Percentiles rank a stretch among this genome's conserved stretches.
phyloP scores from a whole-genome alignment of 2,888 invertebrate genomes.

The Macrosiphum euphorbiae region DNA sequence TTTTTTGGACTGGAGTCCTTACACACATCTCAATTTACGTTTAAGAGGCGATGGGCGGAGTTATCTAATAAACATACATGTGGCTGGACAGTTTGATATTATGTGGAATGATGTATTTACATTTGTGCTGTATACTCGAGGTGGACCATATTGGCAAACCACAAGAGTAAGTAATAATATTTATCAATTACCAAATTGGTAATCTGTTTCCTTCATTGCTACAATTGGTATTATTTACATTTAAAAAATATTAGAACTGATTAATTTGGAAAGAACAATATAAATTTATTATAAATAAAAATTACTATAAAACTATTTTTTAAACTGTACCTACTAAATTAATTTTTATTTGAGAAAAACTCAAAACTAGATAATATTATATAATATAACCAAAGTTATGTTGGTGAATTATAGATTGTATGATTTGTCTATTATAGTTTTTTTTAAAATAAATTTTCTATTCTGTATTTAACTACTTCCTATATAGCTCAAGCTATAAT shows the following conservation, averaged over 20 bases:
- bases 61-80: conserved; percentile 85
- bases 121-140: conserved; percentile 91
- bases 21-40: conserved; percentile 82
- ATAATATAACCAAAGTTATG: background rate
- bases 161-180: conserved; percentile 69
- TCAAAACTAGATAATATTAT: background rate
- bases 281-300: too few species aligned
- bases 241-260: too few species aligned
- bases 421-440: background rate
- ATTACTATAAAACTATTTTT: background rate
- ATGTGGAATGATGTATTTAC: conserved; percentile 91
- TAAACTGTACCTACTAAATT: background rate
- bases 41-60: conserved; percentile 94
- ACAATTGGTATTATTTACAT: background rate
- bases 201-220: background rate
- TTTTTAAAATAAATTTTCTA: background rate
- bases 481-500: background rate
- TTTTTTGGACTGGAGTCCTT: conserved; percentile 82
- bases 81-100: conserved; percentile 84
- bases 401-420: background rate
- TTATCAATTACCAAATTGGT: background rate
- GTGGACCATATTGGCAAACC: conserved; percentile 98
- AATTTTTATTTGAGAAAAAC: background rate
- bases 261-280: too few species aligned
- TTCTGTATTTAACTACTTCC: background rate